Conservation (phyloP, 64 coral and sea anemone genomes). For the Stylophora pistillata region DNA sequence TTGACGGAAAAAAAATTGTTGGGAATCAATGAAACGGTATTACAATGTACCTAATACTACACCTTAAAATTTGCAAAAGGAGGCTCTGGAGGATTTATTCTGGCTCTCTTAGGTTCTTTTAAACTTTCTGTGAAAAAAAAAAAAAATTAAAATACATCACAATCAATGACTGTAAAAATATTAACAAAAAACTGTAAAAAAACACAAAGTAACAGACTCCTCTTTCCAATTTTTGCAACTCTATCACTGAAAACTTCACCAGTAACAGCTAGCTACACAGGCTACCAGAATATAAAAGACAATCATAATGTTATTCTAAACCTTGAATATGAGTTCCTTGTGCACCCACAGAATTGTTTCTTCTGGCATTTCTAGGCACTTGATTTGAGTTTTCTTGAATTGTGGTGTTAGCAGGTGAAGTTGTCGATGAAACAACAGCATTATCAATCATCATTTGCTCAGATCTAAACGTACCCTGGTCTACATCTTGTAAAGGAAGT, state of each 20-base stretch:
- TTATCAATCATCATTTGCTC: background rate
- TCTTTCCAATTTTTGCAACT: background rate
- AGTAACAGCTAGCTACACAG: background rate
- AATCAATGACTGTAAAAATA: too few relatives aligned
- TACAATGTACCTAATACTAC: background rate
- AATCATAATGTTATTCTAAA: background rate
- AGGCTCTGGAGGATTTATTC: constrained; percentile 56
- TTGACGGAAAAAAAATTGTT: too few relatives aligned
- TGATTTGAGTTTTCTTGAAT: constrained; percentile 2
- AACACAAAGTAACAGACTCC: too few relatives aligned
- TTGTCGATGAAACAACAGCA: constrained; percentile 26
- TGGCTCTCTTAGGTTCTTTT: constrained; percentile 83
- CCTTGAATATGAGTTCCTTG: constrained; percentile 1
- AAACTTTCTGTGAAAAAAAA: constrained; percentile 37
- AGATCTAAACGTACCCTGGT: background rate
- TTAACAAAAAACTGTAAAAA: too few relatives aligned
- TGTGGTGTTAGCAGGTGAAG: constrained; percentile 6
- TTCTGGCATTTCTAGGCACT: constrained; percentile 27
- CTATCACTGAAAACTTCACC: background rate
- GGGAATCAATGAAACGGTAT: background rate
- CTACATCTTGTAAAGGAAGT: background rate
- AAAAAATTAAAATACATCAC: too few relatives aligned
- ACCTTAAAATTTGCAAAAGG: constrained; percentile 89
- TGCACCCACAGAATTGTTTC: background rate
- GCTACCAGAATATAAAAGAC: too few relatives aligned